Conservation (phyloP, 2,888 invertebrate species). For the Heterodera filipjevi region DNA sequence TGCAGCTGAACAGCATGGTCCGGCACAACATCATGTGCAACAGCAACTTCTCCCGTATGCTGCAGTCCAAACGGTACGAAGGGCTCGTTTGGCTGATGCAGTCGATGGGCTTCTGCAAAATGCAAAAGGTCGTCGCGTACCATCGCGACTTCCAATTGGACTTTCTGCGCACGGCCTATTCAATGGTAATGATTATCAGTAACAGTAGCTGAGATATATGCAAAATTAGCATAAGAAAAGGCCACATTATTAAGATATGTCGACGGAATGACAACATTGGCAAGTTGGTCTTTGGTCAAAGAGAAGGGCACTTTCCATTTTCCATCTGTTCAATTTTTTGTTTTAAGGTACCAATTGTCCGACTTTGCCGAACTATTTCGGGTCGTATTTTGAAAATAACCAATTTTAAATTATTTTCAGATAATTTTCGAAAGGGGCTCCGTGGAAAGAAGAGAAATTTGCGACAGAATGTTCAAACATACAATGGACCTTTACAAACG, state of each 20-base stretch:
- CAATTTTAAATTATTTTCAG: slow-evolving; percentile 25
- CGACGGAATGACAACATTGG: slow-evolving; percentile 50
- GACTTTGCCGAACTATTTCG: slow-evolving; percentile 49
- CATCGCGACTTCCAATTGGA: slow-evolving; percentile 54
- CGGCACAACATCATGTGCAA: slow-evolving; percentile 46
- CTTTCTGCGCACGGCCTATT: slow-evolving; percentile 56
- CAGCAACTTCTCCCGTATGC: slow-evolving; percentile 28
- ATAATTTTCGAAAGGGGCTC: slow-evolving; percentile 54
- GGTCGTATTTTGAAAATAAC: slow-evolving; percentile 26
- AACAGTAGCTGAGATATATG: not conserved
- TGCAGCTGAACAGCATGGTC: slow-evolving; percentile 42
- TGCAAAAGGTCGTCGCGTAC: slow-evolving; percentile 39
- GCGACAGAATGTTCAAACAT: slow-evolving; percentile 48
- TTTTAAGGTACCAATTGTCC: slow-evolving; percentile 40
- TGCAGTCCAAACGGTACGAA: slow-evolving; percentile 41
- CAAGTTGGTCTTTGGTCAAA: not conserved
- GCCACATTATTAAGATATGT: slow-evolving; percentile 38
- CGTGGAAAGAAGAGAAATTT: slow-evolving; percentile 52
- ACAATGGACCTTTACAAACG: slow-evolving; percentile 56
- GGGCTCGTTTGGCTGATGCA: slow-evolving; percentile 52
- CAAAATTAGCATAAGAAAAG: not conserved
- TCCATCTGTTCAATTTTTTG: not conserved
- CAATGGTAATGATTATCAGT: slow-evolving; percentile 45
- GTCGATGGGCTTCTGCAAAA: slow-evolving; percentile 26
- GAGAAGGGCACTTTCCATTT: not conserved